phyloP scores from a whole-genome alignment of 2,797 vertebrate genomes.

The Pseudotriccus pelzelni region DNA sequence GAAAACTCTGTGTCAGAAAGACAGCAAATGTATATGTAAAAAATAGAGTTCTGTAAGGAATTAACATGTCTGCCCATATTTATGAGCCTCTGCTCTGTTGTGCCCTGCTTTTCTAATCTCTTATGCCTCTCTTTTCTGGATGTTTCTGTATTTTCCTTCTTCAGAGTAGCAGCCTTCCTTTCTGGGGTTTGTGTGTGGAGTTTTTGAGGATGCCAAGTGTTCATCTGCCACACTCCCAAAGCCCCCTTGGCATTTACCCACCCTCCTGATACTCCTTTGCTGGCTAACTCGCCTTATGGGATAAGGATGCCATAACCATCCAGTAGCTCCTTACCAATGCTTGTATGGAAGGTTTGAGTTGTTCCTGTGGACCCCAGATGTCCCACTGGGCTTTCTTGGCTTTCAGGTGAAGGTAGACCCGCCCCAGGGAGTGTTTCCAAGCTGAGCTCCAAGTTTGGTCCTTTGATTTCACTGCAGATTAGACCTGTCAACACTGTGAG shows the following conservation, averaged over 20 bases:
- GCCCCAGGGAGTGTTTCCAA: accelerated
- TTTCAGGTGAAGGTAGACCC: neutral
- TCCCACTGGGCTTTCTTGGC: neutral
- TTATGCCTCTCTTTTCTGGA: accelerated
- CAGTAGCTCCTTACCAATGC: accelerated
- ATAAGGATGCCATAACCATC: accelerated
- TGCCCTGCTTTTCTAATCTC: neutral
- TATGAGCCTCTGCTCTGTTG: neutral
- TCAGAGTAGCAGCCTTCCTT: neutral
- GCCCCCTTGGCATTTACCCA: neutral
- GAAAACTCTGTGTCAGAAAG: neutral
- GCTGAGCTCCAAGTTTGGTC: neutral
- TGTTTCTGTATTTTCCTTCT: neutral
- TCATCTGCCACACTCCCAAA: neutral
- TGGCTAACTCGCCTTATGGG: neutral
- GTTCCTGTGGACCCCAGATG: accelerated
- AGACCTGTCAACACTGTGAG: accelerated
- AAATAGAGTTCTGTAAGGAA: neutral
- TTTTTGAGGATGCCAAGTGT: accelerated
- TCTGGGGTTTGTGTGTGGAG: accelerated
- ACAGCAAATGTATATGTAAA: neutral
- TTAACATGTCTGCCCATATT: neutral
- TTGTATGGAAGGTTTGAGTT: neutral
- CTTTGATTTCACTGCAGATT: neutral
- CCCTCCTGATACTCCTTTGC: neutral